Evolutionary conservation across 2,888 invertebrate genomes (phyloP).

Genomic region (Dexiosoma caninum): DNA sequence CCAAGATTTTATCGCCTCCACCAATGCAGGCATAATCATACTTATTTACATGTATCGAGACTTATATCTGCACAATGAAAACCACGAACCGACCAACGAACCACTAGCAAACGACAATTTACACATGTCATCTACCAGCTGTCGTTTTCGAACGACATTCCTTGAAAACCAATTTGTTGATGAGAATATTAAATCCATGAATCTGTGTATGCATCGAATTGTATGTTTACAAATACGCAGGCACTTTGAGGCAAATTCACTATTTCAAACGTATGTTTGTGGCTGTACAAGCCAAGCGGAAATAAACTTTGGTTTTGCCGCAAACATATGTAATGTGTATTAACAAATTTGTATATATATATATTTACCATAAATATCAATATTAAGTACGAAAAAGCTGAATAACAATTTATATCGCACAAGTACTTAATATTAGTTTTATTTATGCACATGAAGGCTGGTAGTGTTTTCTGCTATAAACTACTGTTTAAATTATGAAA

Average conservation of each 20-base stretch:
- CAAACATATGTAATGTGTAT: neutral
- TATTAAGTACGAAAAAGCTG: conserved; percentile 12
- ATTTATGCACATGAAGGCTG: neutral
- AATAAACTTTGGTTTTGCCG: conserved; percentile 18
- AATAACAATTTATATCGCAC: conserved; percentile 3
- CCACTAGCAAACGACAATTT: conserved; percentile 14
- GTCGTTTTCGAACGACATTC: conserved; percentile 49
- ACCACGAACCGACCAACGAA: conserved; percentile 1
- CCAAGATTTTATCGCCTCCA: too few relatives aligned
- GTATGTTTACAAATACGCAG: neutral
- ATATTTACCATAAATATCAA: conserved; percentile 32
- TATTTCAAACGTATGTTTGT: neutral
- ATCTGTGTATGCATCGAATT: neutral
- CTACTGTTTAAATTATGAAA: too few relatives aligned
- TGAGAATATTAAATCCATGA: conserved; percentile 27
- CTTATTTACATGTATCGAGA: neutral
- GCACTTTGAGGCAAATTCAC: neutral
- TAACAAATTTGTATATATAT: conserved; percentile 11
- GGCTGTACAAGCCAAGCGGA: conserved; percentile 2
- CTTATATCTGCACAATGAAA: neutral
- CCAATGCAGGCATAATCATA: too few relatives aligned
- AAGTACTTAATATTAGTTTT: neutral
- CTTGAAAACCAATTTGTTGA: conserved; percentile 62
- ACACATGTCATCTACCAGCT: conserved; percentile 52
- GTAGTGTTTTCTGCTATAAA: too few relatives aligned